Conservation (phyloP, 2,113 vertebrate species). For the Laticauda laticaudata region DNA sequence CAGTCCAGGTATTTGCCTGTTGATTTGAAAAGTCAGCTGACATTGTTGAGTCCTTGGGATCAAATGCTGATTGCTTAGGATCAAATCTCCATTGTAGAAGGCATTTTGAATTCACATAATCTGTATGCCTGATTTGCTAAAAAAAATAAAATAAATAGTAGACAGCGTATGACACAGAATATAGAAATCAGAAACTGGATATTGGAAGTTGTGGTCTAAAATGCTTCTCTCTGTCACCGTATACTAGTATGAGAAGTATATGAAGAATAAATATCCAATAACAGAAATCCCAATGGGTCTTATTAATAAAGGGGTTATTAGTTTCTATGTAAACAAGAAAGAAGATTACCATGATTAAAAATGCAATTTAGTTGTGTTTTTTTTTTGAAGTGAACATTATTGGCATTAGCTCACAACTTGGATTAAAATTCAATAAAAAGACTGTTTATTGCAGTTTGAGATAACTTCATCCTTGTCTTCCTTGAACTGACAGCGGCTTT, state of each 20-base stretch:
- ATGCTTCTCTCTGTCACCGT: neutral
- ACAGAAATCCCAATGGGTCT: neutral
- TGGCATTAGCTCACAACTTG: neutral
- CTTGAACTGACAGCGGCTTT: neutral
- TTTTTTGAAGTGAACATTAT: neutral
- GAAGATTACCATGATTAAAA: neutral
- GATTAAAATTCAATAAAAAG: neutral
- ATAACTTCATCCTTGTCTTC: neutral
- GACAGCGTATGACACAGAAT: neutral
- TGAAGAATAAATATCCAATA: neutral
- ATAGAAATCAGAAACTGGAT: neutral
- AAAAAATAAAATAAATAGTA: neutral
- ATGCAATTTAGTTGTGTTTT: neutral
- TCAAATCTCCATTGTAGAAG: neutral
- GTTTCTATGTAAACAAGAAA: neutral
- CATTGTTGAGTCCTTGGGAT: neutral
- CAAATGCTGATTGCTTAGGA: neutral
- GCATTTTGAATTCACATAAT: neutral
- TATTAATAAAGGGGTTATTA: neutral
- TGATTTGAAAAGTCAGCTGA: neutral
- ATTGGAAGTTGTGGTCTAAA: neutral
- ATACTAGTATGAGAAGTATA: neutral
- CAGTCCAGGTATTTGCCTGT: neutral
- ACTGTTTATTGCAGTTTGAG: neutral
- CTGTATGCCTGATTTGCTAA: neutral